Conservation (phyloP, 1,140 invertebrate species). For the Neodiprion pinetum region DNA sequence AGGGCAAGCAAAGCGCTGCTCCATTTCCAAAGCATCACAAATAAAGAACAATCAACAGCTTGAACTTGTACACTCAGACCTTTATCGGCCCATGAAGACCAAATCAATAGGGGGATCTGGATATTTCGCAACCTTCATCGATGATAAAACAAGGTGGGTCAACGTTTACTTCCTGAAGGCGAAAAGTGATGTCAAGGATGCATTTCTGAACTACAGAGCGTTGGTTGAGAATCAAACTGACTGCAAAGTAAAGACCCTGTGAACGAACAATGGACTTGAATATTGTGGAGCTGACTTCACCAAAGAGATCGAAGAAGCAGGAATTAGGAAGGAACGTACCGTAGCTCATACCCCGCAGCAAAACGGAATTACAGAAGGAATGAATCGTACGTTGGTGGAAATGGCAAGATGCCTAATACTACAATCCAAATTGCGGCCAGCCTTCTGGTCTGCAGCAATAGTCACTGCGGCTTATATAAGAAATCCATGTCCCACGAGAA, state of each 20-base stretch:
- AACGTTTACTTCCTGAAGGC: too few relatives aligned
- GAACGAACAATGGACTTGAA: not conserved
- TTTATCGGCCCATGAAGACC: too few relatives aligned
- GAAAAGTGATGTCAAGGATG: not conserved
- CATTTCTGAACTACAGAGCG: not conserved
- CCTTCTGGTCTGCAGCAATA: too few relatives aligned
- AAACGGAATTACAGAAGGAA: not conserved
- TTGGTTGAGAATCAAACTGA: not conserved
- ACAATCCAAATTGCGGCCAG: too few relatives aligned
- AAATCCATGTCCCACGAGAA: too few relatives aligned
- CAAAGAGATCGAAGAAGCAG: not conserved
- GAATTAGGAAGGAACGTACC: not conserved
- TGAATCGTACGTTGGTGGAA: not conserved
- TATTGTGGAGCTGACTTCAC: not conserved
- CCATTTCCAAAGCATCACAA: conserved; percentile 16
- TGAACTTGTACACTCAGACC: not conserved
- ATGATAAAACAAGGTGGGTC: too few relatives aligned
- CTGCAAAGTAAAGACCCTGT: not conserved
- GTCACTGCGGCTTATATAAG: too few relatives aligned
- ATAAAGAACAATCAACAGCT: not conserved
- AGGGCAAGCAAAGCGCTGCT: conserved; percentile 4
- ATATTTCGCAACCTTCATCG: too few relatives aligned
- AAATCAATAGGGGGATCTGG: too few relatives aligned
- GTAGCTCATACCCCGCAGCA: too few relatives aligned
- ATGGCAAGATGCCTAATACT: not conserved